These are phyloP conservation scores for Leptobrachium leishanense DNA, from an alignment of 2,113 vertebrate species.

Conservation along the genomic window DNA sequence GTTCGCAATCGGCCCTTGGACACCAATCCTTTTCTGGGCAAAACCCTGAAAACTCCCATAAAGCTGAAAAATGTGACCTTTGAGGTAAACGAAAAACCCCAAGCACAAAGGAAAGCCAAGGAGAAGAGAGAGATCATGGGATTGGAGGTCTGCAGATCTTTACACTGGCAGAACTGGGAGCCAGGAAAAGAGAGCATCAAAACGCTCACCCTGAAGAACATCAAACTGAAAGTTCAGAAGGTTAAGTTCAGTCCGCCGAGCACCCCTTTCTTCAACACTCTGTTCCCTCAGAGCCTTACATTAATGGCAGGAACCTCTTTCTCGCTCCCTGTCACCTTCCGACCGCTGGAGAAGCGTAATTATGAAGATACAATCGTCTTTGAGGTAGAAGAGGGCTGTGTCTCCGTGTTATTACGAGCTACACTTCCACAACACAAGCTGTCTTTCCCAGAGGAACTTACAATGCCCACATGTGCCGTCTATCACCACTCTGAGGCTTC, in stretches of 20 bases:
- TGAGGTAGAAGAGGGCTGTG: conserved; percentile 72
- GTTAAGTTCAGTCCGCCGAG: conserved; percentile 82
- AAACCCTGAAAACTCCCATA: not conserved
- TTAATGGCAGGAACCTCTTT: conserved; percentile 83
- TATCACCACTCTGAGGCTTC: conserved; percentile 57
- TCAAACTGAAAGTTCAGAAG: conserved; percentile 77
- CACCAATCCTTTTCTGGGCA: conserved; percentile 18
- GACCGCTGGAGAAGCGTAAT: conserved; percentile 81
- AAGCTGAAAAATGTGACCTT: conserved; percentile 40
- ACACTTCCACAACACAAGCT: conserved; percentile 66
- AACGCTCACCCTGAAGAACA: conserved; percentile 80
- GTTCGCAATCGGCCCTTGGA: not conserved
- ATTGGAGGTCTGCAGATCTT: conserved; percentile 73
- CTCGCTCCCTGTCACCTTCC: conserved; percentile 80
- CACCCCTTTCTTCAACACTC: conserved; percentile 77
- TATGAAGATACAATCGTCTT: conserved; percentile 83
- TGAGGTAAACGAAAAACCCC: conserved; percentile 16
- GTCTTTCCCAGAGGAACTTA: conserved; percentile 68
- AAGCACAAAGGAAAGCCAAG: conserved; percentile 49
- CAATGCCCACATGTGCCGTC: conserved; percentile 78
- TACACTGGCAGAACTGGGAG: conserved; percentile 85
- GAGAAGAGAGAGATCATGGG: conserved; percentile 73
- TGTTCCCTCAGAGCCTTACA: conserved; percentile 70
- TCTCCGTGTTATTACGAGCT: conserved; percentile 76
- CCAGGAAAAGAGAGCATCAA: conserved; percentile 75